phyloP scores from a whole-genome alignment of 1,140 invertebrate species.

The Drosophila funebris region DNA sequence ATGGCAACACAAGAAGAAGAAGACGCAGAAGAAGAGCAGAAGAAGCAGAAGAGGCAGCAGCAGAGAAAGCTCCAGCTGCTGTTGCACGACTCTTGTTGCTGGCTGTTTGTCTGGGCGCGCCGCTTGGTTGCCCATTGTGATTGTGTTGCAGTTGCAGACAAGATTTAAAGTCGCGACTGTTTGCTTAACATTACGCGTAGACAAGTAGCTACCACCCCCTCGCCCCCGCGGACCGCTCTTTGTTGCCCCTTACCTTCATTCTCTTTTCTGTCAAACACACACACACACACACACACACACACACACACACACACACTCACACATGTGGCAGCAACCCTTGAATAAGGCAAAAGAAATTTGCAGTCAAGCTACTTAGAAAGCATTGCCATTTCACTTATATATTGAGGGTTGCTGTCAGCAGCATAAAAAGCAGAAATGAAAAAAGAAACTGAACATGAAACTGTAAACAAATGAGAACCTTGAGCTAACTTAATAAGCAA shows the following conservation, averaged over 20 bases:
- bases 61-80: background rate
- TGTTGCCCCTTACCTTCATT: too few relatives aligned
- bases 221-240: too few relatives aligned
- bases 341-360: conserved; percentile 22
- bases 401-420: conserved; percentile 28
- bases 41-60: background rate
- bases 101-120: conserved; percentile 27
- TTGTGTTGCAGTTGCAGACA: conserved; percentile 54
- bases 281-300: background rate
- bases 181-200: conserved; percentile 65
- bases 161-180: conserved; percentile 74
- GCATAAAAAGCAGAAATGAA: background rate
- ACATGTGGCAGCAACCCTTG: conserved; percentile 50
- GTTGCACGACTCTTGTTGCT: background rate
- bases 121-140: conserved; percentile 60
- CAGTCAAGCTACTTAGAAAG: conserved; percentile 67
- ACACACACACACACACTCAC: conserved; percentile 64
- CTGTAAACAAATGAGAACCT: conserved; percentile 68
- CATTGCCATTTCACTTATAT: conserved; percentile 16
- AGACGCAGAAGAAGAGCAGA: background rate
- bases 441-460: background rate
- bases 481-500: conserved; percentile 70
- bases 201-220: background rate
- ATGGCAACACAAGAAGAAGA: conserved; percentile 1
- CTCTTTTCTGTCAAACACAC: background rate